Percentiles rank a stretch among this genome's conserved stretches.
Evolutionary conservation across 2,113 vertebrate species (phyloP).

Genomic region (Crotophaga sulcirostris): DNA sequence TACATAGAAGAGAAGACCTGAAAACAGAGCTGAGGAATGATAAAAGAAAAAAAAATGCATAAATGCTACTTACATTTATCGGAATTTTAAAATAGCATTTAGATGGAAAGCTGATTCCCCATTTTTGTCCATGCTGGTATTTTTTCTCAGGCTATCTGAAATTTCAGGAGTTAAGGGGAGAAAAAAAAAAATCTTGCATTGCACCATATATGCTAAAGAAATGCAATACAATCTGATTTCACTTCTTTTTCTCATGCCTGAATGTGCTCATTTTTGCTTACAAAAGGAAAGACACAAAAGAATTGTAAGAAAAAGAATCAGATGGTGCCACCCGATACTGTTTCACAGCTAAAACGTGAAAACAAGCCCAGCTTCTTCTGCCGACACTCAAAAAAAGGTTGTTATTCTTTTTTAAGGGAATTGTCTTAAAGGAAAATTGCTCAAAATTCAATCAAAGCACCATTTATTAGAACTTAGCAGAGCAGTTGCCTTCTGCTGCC

Average conservation of each 20-base stretch:
- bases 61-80: slow-evolving; percentile 48
- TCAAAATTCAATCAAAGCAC: not conserved
- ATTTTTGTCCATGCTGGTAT: slow-evolving; percentile 22
- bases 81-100: slow-evolving; percentile 34
- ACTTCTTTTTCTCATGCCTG: slow-evolving; percentile 53
- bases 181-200: slow-evolving; percentile 4
- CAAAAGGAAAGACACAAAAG: slow-evolving; percentile 71
- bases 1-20: not conserved
- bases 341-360: slow-evolving; percentile 56
- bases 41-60: slow-evolving; percentile 27
- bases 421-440: slow-evolving; percentile 55
- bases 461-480: not conserved
- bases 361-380: slow-evolving; percentile 57
- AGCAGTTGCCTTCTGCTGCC: rapidly evolving
- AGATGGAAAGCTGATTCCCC: slow-evolving; percentile 37
- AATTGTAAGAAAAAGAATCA: slow-evolving; percentile 69
- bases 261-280: slow-evolving; percentile 72
- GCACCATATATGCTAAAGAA: slow-evolving; percentile 45
- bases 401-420: slow-evolving; percentile 47
- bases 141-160: slow-evolving; percentile 60
- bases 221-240: slow-evolving; percentile 71
- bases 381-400: slow-evolving; percentile 17
- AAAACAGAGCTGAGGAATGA: slow-evolving; percentile 34
- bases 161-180: slow-evolving; percentile 47
- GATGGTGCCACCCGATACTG: slow-evolving; percentile 60